Evolutionary conservation across 2,113 vertebrate genomes (phyloP).

Genomic region (Sander lucioperca): DNA sequence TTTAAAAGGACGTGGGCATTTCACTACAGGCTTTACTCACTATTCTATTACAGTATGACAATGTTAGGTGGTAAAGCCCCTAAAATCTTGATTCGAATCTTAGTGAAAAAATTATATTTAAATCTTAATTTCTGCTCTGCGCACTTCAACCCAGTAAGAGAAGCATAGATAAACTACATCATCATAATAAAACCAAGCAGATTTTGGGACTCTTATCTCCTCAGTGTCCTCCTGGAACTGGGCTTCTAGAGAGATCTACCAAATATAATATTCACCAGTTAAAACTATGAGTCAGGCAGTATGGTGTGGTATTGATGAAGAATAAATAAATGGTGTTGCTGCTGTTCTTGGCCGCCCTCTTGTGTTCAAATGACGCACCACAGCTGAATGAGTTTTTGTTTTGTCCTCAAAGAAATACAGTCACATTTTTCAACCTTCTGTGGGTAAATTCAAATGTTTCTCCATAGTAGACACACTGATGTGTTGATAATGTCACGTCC

Average conservation of each 20-base stretch:
- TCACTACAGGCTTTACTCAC: too few species aligned
- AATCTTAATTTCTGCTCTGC: too few species aligned
- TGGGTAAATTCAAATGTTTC: neutral
- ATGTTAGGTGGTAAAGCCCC: too few species aligned
- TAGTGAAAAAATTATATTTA: too few species aligned
- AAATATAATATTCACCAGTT: neutral
- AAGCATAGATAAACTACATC: neutral
- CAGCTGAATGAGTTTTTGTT: constrained; percentile 16
- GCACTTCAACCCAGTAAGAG: neutral
- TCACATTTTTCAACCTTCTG: neutral
- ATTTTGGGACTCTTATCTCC: neutral
- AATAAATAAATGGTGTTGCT: constrained; percentile 11
- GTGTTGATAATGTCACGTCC: neutral
- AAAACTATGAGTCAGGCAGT: constrained; percentile 8
- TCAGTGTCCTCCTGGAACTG: neutral
- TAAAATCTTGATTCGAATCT: too few species aligned
- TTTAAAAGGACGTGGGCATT: too few species aligned
- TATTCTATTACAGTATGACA: too few species aligned
- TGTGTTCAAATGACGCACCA: constrained; percentile 55
- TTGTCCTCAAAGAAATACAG: neutral
- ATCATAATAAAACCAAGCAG: neutral
- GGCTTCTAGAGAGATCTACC: neutral
- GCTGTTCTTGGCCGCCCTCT: constrained; percentile 63
- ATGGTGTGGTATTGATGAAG: constrained; percentile 1
- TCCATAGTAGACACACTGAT: neutral